Evolutionary conservation across 1,140 invertebrate genomes (phyloP).

Genomic region (Bombus fervidus): DNA sequence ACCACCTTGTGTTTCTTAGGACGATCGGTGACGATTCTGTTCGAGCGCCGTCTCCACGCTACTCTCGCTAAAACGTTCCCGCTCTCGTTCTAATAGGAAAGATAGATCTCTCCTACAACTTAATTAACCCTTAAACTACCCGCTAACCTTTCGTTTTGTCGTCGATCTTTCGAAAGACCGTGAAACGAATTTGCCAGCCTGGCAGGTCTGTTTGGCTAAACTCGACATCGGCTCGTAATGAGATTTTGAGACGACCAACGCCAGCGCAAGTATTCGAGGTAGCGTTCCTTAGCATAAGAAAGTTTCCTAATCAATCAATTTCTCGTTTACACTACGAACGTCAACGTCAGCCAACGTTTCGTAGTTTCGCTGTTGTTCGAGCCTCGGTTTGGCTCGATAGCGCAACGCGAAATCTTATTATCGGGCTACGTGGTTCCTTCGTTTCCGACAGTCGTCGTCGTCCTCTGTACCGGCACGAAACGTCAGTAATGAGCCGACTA

Average conservation of each 20-base stretch:
- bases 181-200: constrained; percentile 12
- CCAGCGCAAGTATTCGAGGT: constrained; percentile 34
- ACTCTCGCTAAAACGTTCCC: not conserved
- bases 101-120: not conserved
- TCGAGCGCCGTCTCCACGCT: too few species aligned
- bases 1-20: too few species aligned
- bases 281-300: constrained; percentile 43
- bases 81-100: not conserved
- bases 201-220: constrained; percentile 41
- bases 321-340: constrained; percentile 59
- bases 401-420: constrained; percentile 30
- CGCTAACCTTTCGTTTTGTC: not conserved
- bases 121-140: not conserved
- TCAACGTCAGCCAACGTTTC: constrained; percentile 49
- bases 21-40: not conserved
- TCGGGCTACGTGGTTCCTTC: constrained; percentile 11
- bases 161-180: not conserved
- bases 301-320: constrained; percentile 68
- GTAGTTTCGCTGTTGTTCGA: constrained; percentile 53
- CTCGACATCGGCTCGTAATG: constrained; percentile 31
- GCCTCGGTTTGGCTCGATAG: not conserved
- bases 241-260: constrained; percentile 46
- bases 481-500: constrained; percentile 11
- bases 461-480: not conserved
- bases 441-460: not conserved